Evolutionary conservation across 2,888 invertebrate genomes (phyloP).

Genomic region (Lasioglossum villosulum): DNA sequence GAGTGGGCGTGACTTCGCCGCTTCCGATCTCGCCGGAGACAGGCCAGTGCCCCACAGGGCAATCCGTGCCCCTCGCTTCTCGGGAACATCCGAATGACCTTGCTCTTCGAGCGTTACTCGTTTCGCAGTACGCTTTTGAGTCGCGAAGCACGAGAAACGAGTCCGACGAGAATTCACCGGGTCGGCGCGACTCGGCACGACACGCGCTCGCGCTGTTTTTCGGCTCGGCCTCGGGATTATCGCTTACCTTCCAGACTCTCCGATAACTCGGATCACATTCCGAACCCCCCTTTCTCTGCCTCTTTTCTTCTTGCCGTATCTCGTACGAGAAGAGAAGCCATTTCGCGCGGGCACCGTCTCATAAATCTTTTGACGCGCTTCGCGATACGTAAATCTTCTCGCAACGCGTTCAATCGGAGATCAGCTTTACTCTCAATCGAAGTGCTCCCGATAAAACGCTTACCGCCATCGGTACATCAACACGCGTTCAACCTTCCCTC

Average conservation of each 20-base stretch:
- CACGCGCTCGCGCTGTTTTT: constrained; percentile 18
- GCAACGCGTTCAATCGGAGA: neutral
- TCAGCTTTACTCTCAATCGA: constrained; percentile 8
- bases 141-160: neutral
- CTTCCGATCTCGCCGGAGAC: neutral
- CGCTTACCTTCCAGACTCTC: neutral
- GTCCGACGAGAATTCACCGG: constrained; percentile 36
- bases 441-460: constrained; percentile 22
- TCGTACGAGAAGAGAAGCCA: neutral
- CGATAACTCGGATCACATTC: neutral
- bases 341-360: constrained; percentile 3
- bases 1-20: neutral
- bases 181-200: neutral
- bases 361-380: neutral
- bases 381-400: neutral
- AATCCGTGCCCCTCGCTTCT: neutral
- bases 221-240: constrained; percentile 34
- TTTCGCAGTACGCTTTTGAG: neutral
- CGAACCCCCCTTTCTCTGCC: neutral
- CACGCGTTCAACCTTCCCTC: neutral
- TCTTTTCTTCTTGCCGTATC: neutral
- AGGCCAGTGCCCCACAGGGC: neutral
- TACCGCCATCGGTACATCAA: constrained; percentile 22
- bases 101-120: neutral
- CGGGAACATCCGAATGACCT: neutral